These are phyloP conservation scores for Tragopan temminckii DNA, from an alignment of 2,797 vertebrate genomes.

Conservation along the genomic window DNA sequence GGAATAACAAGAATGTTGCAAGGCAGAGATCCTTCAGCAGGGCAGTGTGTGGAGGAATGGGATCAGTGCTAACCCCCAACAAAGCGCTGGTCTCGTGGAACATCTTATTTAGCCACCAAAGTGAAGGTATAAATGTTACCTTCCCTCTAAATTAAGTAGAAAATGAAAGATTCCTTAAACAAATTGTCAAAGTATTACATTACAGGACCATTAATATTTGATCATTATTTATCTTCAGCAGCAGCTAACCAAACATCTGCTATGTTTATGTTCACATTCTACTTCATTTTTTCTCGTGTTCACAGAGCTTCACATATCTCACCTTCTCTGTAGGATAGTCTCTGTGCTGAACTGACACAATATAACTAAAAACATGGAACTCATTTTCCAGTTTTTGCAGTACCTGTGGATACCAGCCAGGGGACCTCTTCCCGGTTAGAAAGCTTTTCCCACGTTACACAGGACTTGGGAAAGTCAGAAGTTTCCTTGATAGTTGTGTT, in stretches of 20 bases:
- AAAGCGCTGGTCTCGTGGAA: neutral
- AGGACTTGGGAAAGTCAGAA: neutral
- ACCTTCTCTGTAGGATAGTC: neutral
- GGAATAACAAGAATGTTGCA: constrained; percentile 79
- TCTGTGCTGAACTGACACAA: neutral
- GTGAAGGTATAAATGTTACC: neutral
- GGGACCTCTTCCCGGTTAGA: neutral
- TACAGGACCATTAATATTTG: neutral
- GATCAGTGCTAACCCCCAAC: constrained; percentile 41
- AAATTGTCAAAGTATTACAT: neutral
- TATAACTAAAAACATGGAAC: neutral
- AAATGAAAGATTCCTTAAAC: neutral
- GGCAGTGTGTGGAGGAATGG: constrained; percentile 52
- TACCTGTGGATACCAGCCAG: neutral
- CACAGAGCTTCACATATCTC: neutral
- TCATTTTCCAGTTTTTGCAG: neutral
- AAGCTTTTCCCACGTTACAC: neutral
- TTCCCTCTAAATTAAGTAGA: neutral
- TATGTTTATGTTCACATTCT: neutral
- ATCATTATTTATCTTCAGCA: neutral
- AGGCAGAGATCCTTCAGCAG: constrained; percentile 61
- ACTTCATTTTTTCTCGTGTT: neutral
- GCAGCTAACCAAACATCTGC: neutral
- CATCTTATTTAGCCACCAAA: constrained; percentile 14
- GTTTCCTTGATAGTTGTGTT: neutral